A percentile compares a stretch with the other conserved stretches of the same genome.
Evolutionary conservation across 1,140 invertebrate genomes (phyloP).

Genomic region (Pararge aegeria): DNA sequence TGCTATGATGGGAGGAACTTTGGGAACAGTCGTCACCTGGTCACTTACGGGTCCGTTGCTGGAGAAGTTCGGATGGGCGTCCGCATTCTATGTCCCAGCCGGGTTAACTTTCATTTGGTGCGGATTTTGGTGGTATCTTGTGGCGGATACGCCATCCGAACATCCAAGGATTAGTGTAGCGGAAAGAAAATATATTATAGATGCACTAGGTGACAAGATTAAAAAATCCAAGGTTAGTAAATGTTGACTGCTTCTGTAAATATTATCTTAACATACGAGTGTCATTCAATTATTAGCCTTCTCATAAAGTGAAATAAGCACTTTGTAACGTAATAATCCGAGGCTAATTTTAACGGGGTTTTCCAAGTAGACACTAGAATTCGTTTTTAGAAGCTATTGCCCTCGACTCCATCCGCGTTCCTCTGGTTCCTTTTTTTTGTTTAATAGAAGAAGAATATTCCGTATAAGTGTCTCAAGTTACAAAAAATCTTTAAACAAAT

Average conservation of each 20-base stretch:
- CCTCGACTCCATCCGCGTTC: no score
- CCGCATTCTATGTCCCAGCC: conserved; percentile 87
- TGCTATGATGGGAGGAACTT: conserved; percentile 86
- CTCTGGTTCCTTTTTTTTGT: no score
- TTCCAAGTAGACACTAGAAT: background rate
- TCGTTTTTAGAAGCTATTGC: no score
- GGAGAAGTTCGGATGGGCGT: conserved; percentile 84
- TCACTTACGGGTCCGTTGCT: conserved; percentile 84
- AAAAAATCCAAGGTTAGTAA: conserved; percentile 60
- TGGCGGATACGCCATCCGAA: conserved; percentile 85
- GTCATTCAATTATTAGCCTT: conserved; percentile 4
- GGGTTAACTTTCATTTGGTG: conserved; percentile 82
- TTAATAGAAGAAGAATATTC: no score
- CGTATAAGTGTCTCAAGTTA: no score
- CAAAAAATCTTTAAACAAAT: no score
- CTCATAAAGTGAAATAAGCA: background rate
- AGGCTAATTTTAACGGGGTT: background rate
- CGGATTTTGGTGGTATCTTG: conserved; percentile 83
- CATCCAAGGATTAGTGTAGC: conserved; percentile 88
- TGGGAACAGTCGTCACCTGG: conserved; percentile 89
- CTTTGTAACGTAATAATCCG: background rate
- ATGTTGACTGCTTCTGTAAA: conserved; percentile 29
- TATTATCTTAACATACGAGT: conserved; percentile 20
- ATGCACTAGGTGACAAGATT: conserved; percentile 66
- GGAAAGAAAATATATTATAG: conserved; percentile 81